phyloP scores from a whole-genome alignment of 2,888 invertebrate species.

The Drosophila neonasuta region DNA sequence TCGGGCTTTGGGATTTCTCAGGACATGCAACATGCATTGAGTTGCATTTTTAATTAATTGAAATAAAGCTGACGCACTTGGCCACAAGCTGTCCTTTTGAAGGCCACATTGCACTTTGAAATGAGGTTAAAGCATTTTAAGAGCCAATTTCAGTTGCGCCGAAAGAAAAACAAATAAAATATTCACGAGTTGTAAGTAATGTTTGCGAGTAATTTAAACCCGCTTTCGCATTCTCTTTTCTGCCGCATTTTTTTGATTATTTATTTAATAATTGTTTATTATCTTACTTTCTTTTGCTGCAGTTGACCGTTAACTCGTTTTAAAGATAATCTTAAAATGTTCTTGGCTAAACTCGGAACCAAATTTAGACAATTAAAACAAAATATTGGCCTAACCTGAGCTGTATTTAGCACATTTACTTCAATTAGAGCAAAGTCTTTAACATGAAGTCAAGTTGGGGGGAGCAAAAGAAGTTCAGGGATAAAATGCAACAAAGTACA shows the following conservation, averaged over 20 bases:
- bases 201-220: slow-evolving; percentile 7
- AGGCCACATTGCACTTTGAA: slow-evolving; percentile 41
- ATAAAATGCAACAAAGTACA: slow-evolving; percentile 53
- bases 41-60: slow-evolving; percentile 71
- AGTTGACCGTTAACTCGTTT: neutral
- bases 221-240: slow-evolving; percentile 1
- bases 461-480: slow-evolving; percentile 15
- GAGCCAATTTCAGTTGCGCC: slow-evolving; percentile 28
- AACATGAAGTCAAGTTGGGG: slow-evolving; percentile 22
- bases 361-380: slow-evolving; percentile 4
- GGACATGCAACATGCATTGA: slow-evolving; percentile 57
- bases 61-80: slow-evolving; percentile 55
- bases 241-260: neutral
- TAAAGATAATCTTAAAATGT: neutral
- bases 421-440: slow-evolving; percentile 54
- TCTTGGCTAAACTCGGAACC: neutral
- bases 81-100: slow-evolving; percentile 40
- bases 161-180: slow-evolving; percentile 16
- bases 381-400: slow-evolving; percentile 36
- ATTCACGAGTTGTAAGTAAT: slow-evolving; percentile 5
- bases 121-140: slow-evolving; percentile 34
- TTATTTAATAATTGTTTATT: slow-evolving; percentile 1
- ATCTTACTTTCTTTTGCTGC: neutral
- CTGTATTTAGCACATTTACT: slow-evolving; percentile 57
- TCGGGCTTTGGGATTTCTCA: slow-evolving; percentile 35